Evolutionary conservation across 2,888 invertebrate species (phyloP), one percentile per base, ranked within the genome.

Genomic region (Anthrax anthrax): DNA sequence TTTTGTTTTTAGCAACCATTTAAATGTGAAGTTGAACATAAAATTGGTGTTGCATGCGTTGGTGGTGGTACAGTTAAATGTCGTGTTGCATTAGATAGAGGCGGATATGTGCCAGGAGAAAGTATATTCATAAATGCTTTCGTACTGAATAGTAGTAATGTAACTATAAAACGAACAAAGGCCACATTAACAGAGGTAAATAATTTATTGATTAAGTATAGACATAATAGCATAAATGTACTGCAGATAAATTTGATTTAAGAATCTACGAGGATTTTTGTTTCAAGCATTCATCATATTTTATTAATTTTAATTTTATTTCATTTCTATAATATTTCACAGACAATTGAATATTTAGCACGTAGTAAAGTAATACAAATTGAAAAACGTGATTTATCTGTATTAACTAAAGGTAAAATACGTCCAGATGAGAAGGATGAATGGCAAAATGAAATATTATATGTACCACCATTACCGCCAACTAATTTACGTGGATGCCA

Each of bases 21-120:
- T 59, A 84, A 86, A 60, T 86, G 90, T 65, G 90, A 88, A 70
- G 82, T 91, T 55, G 91, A 91, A 64, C 92, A 91, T 70, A 83
- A 82, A 57, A 75, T 92, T 56, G 91, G 91, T 47, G 81, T 89
- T 56, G 84, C 84, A 38, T 92, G 92, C 63, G 81, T 90, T 54
- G 84, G 87, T 54, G 84, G 88, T 39, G 95, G 95, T 42, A 78
- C 84, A 10, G 87, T 95, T 41, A 74, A 83, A 44, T 92, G 91
- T 62, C 77, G 84, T 59, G 88, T 94, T 51, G 76, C 84, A 51
- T 72, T 95, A 52, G 90, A 91, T 70, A 79, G 91, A 60, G 89
- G 90, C 48, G 95, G 94, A 18, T 96, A 90, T 70, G 91, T 95
- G 50, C 91, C 94, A 14, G 95, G 94, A 4, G 92, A 95, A 70